Conservation (phyloP, 2,888 invertebrate species). For the Linnaemya vulpina region DNA sequence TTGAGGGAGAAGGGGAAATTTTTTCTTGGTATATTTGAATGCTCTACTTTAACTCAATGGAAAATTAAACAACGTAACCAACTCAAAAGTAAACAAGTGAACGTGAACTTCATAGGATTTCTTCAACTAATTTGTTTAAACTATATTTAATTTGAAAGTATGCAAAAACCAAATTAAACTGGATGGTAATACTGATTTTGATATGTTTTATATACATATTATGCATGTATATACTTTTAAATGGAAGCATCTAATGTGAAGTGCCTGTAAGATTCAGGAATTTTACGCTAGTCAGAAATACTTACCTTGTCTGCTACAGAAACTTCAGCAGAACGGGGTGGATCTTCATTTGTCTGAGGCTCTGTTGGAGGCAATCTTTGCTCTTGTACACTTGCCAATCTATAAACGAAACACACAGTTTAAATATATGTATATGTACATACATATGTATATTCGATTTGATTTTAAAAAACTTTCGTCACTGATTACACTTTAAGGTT, state of each 20-base stretch:
- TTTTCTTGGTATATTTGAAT: constrained; percentile 46
- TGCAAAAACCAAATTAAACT: constrained; percentile 70
- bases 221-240: constrained; percentile 20
- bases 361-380: constrained; percentile 90
- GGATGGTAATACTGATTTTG: constrained; percentile 70
- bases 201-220: constrained; percentile 63
- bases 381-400: constrained; percentile 98
- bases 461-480: too few relatives aligned
- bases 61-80: constrained; percentile 60
- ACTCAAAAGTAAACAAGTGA: constrained; percentile 57
- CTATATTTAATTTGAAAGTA: constrained; percentile 66
- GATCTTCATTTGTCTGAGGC: constrained; percentile 84
- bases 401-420: constrained; percentile 79
- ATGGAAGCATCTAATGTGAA: constrained; percentile 64
- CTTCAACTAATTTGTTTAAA: constrained; percentile 49
- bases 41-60: constrained; percentile 68
- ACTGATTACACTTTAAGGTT: too few relatives aligned
- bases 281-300: background rate
- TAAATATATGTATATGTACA: too few relatives aligned
- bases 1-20: constrained; percentile 10
- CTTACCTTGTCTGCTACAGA: constrained; percentile 90
- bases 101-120: constrained; percentile 47
- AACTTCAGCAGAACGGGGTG: constrained; percentile 84
- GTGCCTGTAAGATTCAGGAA: constrained; percentile 62
- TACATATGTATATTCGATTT: too few relatives aligned